A percentile compares a stretch with the other conserved stretches of the same genome.
These are phyloP conservation scores for Pachycephus smyrnensis DNA, from an alignment of 2,888 invertebrate species.

Conservation along the genomic window DNA sequence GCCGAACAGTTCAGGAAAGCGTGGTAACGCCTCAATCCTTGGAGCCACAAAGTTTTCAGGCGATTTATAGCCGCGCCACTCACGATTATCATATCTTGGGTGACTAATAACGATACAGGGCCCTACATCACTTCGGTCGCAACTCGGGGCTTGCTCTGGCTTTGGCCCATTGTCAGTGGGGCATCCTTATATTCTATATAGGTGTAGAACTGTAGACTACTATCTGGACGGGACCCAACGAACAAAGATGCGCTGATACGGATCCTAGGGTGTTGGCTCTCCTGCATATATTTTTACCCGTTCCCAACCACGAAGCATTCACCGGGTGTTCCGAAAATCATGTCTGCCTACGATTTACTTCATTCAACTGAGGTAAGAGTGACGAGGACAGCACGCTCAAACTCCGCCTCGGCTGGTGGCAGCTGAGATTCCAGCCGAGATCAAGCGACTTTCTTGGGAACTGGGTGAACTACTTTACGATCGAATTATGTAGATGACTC, in stretches of 20 bases:
- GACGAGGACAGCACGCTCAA: neutral
- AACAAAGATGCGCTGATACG: slow-evolving; percentile 6
- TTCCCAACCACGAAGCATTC: neutral
- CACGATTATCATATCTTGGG: slow-evolving; percentile 5
- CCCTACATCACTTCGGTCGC: neutral
- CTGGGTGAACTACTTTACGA: too few species aligned
- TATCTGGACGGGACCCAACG: neutral
- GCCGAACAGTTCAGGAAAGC: too few species aligned
- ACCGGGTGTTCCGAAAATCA: slow-evolving; percentile 3
- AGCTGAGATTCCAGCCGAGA: too few species aligned
- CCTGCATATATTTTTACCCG: slow-evolving; percentile 4
- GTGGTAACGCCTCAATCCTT: too few species aligned
- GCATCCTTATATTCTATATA: neutral
- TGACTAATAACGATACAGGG: slow-evolving; percentile 3
- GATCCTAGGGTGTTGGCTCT: slow-evolving; percentile 7
- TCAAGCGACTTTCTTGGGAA: too few species aligned
- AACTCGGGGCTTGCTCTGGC: neutral
- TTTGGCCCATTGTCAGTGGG: too few species aligned
- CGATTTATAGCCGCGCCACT: neutral
- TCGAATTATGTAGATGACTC: too few species aligned
- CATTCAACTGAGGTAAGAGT: neutral
- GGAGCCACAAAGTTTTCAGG: neutral
- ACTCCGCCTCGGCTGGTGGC: too few species aligned
- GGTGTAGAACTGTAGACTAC: neutral
- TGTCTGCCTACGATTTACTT: too few species aligned